Percentiles rank a stretch among this genome's conserved stretches.
These are phyloP conservation scores for Parnassius mnemosyne DNA, from an alignment of 2,888 invertebrate genomes.

Conservation along the genomic window DNA sequence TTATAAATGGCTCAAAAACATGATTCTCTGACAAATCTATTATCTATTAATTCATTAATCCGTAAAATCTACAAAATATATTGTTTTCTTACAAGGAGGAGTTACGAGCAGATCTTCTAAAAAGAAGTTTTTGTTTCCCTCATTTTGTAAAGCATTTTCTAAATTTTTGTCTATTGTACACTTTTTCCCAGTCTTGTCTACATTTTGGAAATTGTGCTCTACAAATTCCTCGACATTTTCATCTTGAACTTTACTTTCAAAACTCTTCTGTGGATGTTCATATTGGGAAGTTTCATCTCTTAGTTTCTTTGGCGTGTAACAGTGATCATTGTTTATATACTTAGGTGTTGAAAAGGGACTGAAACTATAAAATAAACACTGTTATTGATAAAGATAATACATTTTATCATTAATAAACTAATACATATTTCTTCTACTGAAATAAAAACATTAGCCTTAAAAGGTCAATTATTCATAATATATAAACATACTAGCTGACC, in stretches of 20 bases:
- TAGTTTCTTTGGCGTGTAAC: conserved; percentile 46
- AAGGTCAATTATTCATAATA: too few relatives aligned
- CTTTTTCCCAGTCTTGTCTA: conserved; percentile 26
- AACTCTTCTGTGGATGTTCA: conserved; percentile 7
- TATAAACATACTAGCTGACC: too few relatives aligned
- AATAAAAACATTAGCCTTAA: too few relatives aligned
- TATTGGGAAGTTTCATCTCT: conserved; percentile 15
- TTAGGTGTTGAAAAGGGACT: conserved; percentile 61
- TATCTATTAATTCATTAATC: too few relatives aligned
- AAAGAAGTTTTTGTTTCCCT: conserved; percentile 43
- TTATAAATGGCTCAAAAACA: too few relatives aligned
- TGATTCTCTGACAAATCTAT: too few relatives aligned
- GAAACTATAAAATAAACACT: conserved; percentile 45
- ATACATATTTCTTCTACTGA: too few relatives aligned
- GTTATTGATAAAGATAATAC: not conserved
- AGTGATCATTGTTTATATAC: conserved; percentile 45
- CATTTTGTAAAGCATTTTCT: conserved; percentile 54
- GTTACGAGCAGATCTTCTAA: conserved; percentile 57
- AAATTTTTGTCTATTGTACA: conserved; percentile 61
- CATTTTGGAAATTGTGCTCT: conserved; percentile 16
- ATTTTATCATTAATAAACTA: too few relatives aligned
- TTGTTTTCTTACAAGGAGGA: conserved; percentile 47
- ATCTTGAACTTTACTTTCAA: not conserved
- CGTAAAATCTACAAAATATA: not conserved
- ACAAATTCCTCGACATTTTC: not conserved